phyloP scores from a whole-genome alignment of 2,797 vertebrate species.

The Ispidina picta region DNA sequence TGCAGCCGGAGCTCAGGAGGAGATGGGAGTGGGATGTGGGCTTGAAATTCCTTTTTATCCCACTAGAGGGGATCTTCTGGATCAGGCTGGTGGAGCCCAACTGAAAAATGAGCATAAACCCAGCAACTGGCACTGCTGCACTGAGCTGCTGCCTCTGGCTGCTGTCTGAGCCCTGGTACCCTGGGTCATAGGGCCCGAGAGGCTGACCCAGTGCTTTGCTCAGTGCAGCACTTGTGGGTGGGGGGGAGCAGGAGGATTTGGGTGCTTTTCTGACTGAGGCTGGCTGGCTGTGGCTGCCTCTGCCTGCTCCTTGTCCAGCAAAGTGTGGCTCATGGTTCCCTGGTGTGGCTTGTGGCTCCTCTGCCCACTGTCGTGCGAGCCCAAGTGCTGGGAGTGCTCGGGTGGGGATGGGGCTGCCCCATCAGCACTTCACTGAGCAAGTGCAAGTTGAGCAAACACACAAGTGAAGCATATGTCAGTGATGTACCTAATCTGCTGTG shows the following conservation, averaged over 20 bases:
- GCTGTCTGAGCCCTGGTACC: not conserved
- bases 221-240: not conserved
- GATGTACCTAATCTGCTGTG: not conserved
- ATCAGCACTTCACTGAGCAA: not conserved
- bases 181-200: fast-evolving
- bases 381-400: not conserved
- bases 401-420: not conserved
- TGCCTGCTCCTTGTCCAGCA: not conserved
- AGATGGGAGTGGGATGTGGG: not conserved
- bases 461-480: not conserved
- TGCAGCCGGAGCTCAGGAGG: not conserved
- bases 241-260: not conserved
- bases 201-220: not conserved
- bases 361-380: not conserved
- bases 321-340: not conserved
- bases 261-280: not conserved
- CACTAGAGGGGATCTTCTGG: constrained; percentile 77
- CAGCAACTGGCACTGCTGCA: not conserved
- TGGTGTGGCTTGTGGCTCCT: not conserved
- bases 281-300: not conserved
- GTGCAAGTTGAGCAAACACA: not conserved
- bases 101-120: not conserved
- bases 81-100: not conserved
- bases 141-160: not conserved
- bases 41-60: constrained; percentile 70